A percentile compares a stretch with the other conserved stretches of the same genome.
Evolutionary conservation across 2,797 vertebrate species (phyloP).

Genomic region (Enteromius trimaculatus): DNA sequence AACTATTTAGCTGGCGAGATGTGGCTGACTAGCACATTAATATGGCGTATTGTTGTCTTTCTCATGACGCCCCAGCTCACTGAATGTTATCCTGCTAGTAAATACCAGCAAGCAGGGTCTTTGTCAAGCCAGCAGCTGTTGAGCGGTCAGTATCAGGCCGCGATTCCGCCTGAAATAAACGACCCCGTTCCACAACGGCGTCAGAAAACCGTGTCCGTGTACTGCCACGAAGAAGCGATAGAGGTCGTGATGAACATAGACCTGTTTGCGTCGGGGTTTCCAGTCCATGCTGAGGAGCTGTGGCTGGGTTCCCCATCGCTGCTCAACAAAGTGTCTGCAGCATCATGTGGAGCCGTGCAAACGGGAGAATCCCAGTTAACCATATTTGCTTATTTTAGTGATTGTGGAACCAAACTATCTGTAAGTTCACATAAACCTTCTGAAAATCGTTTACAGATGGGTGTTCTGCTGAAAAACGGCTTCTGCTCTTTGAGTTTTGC

Average conservation of each 20-base stretch:
- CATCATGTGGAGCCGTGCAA: constrained; percentile 58
- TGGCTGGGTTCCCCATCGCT: constrained; percentile 55
- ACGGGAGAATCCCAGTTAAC: constrained; percentile 62
- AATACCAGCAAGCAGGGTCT: background rate
- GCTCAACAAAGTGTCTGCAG: background rate
- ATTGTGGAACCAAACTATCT: constrained; percentile 70
- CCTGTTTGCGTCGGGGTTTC: constrained; percentile 65
- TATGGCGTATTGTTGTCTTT: background rate
- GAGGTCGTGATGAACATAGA: constrained; percentile 71
- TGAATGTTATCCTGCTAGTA: constrained; percentile 10
- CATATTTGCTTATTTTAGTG: constrained; percentile 59
- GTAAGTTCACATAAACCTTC: constrained; percentile 60
- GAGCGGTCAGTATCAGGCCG: background rate
- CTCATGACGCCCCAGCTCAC: background rate
- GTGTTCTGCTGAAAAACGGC: background rate
- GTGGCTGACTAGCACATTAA: background rate
- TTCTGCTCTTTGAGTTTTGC: background rate
- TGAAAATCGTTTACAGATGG: background rate
- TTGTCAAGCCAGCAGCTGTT: background rate
- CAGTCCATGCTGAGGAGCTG: constrained; percentile 64
- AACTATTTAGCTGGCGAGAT: background rate
- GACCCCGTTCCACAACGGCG: background rate
- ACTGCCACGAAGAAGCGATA: constrained; percentile 67
- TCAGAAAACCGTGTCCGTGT: constrained; percentile 54
- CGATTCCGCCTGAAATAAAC: background rate